Base-by-base conservation (phyloP, 1,140 invertebrate genomes). In the Trypoxylus dichotomus region DNA sequence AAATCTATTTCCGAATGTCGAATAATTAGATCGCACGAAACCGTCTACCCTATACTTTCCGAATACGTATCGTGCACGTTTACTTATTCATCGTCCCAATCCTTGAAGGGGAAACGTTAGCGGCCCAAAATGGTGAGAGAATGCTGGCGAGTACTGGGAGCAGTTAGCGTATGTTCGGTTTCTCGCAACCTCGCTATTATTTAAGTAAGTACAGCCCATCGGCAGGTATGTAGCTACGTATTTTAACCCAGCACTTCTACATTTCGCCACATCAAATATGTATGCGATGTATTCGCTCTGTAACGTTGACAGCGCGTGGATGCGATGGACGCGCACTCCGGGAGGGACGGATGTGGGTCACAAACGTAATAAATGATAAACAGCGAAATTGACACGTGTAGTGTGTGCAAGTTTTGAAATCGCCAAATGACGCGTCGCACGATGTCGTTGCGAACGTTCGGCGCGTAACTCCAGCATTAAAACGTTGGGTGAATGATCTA, bases 61-160 rank as follows among this genome's bases (percentile, higher is more conserved):
- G 19, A 54, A 37, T 37, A 37, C 5, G 32, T 37, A 37, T 37
- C 32, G 32, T 54, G 43, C 43, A 3, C 15, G 19, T 3, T 54
- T 54, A 54, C 47, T 54, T 54, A 54, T 54, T 54, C n/a, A 54
- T 54, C 47, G 19, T 54, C n/a, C n/a, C 47, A 54, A 54, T 54
- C 47, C 47, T 19, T 19, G 13, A 54, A 37, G 32, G 32, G 32
- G 15, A 54, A 54, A 54, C 19, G 47, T n/a, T 54, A 54, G 19
- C 6, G 47, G 47, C 6, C 7, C n/a, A n/a, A 19, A n/a, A n/a
- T 54, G 19, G 2, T 1, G 6, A 54, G 47, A 54, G 19, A 54
- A 54, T 15, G 15, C 15, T 5, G 47, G 19, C 10, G 32, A 43
- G 47, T 54, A 54, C 19, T 54, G 10, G 32, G 5, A 37, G 5